Percentiles rank a stretch among this genome's conserved stretches.
Conservation (phyloP, 2,888 invertebrate species). For the Eugnorisma glareosa region DNA sequence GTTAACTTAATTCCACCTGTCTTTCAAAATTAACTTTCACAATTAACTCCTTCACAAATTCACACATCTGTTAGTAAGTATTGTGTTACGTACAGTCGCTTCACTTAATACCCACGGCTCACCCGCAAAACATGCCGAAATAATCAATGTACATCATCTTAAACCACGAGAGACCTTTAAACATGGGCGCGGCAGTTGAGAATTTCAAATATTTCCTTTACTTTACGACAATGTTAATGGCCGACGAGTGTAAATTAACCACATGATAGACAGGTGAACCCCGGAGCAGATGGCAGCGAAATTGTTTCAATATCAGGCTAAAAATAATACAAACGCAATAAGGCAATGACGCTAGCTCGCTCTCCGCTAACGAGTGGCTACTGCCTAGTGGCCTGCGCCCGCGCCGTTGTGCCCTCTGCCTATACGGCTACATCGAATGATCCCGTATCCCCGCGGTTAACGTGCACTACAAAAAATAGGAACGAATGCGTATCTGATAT, state of each 20-base stretch:
- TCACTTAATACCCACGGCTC: slow-evolving; percentile 41
- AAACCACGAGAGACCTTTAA: slow-evolving; percentile 72
- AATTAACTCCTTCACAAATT: slow-evolving; percentile 37
- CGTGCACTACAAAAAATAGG: slow-evolving; percentile 81
- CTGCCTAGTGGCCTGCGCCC: slow-evolving; percentile 30
- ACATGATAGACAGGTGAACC: slow-evolving; percentile 88
- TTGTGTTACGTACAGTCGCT: slow-evolving; percentile 28
- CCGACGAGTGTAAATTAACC: slow-evolving; percentile 85
- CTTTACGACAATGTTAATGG: slow-evolving; percentile 81
- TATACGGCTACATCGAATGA: slow-evolving; percentile 75
- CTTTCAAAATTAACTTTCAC: slow-evolving; percentile 58
- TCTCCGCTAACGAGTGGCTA: slow-evolving; percentile 63
- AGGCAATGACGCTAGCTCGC: slow-evolving; percentile 63
- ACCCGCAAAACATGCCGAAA: slow-evolving; percentile 62
- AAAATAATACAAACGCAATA: slow-evolving; percentile 80
- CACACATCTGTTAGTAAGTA: slow-evolving; percentile 40
- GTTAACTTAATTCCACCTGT: slow-evolving; percentile 46
- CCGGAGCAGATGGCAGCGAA: slow-evolving; percentile 84
- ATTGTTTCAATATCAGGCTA: slow-evolving; percentile 87
- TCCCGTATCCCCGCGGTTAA: slow-evolving; percentile 74
- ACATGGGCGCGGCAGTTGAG: slow-evolving; percentile 75
- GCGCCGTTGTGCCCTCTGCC: slow-evolving; percentile 11
- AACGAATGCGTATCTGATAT: slow-evolving; percentile 87
- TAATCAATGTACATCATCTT: slow-evolving; percentile 74
- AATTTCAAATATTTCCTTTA: slow-evolving; percentile 86